phyloP scores from a whole-genome alignment of 1,140 invertebrate genomes.

The Amphibalanus amphitrite region DNA sequence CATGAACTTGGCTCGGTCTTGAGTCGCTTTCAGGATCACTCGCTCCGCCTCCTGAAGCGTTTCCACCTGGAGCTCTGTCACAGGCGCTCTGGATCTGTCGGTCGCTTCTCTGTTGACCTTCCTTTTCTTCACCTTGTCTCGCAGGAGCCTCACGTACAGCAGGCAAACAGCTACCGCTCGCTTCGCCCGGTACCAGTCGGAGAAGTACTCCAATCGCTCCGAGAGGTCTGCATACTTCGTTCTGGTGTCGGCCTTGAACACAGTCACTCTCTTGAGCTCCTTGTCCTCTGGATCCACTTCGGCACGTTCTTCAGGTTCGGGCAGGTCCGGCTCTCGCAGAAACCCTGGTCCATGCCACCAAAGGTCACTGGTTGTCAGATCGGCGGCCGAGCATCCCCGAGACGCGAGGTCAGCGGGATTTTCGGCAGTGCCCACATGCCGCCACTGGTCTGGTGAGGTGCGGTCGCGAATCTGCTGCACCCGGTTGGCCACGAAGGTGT shows the following conservation, averaged over 20 bases:
- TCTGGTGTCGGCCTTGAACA: too few relatives aligned
- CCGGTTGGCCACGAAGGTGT: constrained; percentile 4
- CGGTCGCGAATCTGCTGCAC: constrained; percentile 3
- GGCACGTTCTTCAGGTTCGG: not conserved
- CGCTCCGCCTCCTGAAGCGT: not conserved
- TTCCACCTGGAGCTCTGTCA: not conserved
- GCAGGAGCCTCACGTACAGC: not conserved
- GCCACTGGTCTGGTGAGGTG: not conserved
- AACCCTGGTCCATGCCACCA: not conserved
- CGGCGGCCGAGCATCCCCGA: not conserved
- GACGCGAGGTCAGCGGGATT: not conserved
- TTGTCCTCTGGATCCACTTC: too few relatives aligned
- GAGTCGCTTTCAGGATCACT: not conserved
- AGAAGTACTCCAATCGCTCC: not conserved
- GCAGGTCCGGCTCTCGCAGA: not conserved
- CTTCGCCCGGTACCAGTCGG: not conserved
- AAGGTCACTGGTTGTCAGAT: not conserved
- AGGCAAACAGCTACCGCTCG: not conserved
- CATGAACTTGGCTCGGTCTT: not conserved
- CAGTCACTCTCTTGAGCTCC: too few relatives aligned
- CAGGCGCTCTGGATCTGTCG: not conserved
- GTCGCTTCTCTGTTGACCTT: not conserved
- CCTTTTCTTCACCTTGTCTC: too few relatives aligned
- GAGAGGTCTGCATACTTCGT: not conserved
- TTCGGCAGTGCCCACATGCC: not conserved